A percentile compares a stretch with the other conserved stretches of the same genome.
Conservation (phyloP, 2,113 vertebrate genomes). For the Pygoscelis adeliae region DNA sequence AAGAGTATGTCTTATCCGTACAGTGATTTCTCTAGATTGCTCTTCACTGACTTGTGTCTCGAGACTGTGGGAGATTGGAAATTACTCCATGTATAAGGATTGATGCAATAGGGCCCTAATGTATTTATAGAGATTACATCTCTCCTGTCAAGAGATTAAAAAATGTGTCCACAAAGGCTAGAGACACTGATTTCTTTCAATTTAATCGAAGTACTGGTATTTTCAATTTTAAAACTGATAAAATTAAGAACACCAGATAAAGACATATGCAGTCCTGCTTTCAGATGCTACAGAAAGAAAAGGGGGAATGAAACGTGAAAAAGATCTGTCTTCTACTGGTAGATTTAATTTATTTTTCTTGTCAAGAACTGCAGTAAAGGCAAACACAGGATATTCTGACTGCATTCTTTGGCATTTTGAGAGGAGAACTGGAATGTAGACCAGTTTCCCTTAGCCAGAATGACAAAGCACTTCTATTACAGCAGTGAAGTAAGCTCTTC, state of each 20-base stretch:
- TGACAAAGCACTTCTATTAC: conserved; percentile 46
- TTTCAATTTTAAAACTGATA: not conserved
- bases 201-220: not conserved
- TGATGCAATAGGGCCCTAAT: not conserved
- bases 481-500: not conserved
- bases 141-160: not conserved
- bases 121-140: not conserved
- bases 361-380: not conserved
- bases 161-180: not conserved
- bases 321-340: not conserved
- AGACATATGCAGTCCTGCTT: not conserved
- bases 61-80: not conserved
- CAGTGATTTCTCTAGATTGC: not conserved
- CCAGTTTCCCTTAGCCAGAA: conserved; percentile 41
- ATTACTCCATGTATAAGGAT: not conserved
- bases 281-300: not conserved
- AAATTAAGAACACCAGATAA: not conserved
- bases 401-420: conserved; percentile 17
- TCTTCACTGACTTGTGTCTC: not conserved
- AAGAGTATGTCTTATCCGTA: not conserved
- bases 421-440: not conserved
- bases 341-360: conserved; percentile 10
- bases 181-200: not conserved
- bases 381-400: conserved; percentile 5
- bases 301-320: not conserved